These are phyloP conservation scores for Varanus komodoensis DNA, from an alignment of 2,113 vertebrate genomes.

Conservation along the genomic window DNA sequence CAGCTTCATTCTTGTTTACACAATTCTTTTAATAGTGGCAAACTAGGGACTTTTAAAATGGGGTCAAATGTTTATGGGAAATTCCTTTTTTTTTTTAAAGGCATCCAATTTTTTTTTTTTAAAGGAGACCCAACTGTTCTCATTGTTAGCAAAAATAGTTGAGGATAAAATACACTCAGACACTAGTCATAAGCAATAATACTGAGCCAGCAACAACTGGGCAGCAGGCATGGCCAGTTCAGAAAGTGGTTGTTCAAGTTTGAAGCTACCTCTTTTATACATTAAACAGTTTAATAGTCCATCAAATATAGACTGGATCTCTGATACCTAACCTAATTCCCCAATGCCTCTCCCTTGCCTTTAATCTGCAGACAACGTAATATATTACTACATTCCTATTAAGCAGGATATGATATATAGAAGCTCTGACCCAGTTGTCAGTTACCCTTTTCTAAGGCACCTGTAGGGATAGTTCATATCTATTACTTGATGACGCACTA, in stretches of 20 bases:
- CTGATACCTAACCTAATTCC: background rate
- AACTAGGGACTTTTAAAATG: constrained; percentile 39
- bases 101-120: background rate
- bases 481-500: background rate
- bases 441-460: background rate
- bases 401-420: background rate
- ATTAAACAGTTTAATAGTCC: background rate
- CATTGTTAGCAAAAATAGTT: background rate
- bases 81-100: background rate
- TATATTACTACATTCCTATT: background rate
- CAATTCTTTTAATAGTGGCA: background rate
- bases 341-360: background rate
- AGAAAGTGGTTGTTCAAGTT: background rate
- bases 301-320: background rate
- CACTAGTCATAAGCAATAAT: background rate
- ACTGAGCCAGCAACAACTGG: background rate
- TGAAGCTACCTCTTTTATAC: background rate
- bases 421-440: background rate
- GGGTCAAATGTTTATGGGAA: background rate
- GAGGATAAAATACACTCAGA: background rate
- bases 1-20: background rate
- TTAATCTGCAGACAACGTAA: background rate
- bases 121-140: background rate
- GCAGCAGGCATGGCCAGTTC: background rate
- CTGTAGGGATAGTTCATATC: background rate